Evolutionary conservation across 2,888 invertebrate genomes (phyloP).

Genomic region (Cancer borealis): DNA sequence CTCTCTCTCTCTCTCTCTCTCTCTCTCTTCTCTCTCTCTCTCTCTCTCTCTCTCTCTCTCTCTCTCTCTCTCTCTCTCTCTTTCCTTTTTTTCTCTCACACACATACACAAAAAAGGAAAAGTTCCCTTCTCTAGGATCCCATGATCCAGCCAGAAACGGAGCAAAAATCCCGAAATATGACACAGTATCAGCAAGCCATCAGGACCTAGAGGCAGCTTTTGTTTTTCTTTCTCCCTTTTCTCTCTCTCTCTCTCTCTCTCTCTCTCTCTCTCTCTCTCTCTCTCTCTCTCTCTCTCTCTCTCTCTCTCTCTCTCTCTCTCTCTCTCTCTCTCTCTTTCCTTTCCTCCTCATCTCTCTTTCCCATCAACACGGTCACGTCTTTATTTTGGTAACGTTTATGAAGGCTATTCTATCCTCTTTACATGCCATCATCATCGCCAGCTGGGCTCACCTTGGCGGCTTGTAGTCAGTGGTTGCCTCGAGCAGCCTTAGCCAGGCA

Average conservation of each 20-base stretch:
- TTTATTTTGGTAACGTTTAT: not conserved
- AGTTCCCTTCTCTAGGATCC: constrained; percentile 10
- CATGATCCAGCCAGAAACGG: constrained; percentile 23
- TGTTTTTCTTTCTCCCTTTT: not conserved
- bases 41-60: constrained; percentile 7
- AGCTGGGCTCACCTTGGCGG: not conserved
- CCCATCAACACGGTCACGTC: not conserved
- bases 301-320: not conserved
- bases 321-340: constrained; percentile 22
- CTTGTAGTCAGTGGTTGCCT: not conserved
- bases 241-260: constrained; percentile 24
- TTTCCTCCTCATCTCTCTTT: constrained; percentile 6
- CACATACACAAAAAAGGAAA: not conserved
- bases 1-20: constrained; percentile 30
- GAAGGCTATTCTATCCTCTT: not conserved
- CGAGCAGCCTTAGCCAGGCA: not conserved
- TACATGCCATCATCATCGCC: not conserved
- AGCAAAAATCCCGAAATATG: constrained; percentile 23
- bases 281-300: constrained; percentile 26
- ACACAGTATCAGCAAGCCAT: constrained; percentile 24
- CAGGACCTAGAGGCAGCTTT: constrained; percentile 6
- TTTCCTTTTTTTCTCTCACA: not conserved
- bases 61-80: constrained; percentile 26
- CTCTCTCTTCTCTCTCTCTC: not conserved
- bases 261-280: not conserved